phyloP scores from a whole-genome alignment of 2,888 invertebrate species.

The Mesodorylaimus sp. region DNA sequence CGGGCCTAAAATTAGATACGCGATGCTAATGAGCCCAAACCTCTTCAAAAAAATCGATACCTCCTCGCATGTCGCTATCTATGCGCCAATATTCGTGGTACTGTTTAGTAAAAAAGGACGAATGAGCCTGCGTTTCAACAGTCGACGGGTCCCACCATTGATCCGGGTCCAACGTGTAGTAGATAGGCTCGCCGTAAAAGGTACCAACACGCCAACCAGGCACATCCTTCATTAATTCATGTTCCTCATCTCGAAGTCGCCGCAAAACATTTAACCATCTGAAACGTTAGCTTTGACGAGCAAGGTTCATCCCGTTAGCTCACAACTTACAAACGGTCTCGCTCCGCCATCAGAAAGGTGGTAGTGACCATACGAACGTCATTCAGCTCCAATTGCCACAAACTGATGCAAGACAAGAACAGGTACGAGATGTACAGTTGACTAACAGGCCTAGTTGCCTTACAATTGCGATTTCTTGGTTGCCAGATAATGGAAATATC shows the following conservation, averaged over 20 bases:
- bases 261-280: conserved; percentile 54
- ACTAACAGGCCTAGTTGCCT: too few species aligned
- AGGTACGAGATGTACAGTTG: too few species aligned
- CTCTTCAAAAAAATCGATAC: too few species aligned
- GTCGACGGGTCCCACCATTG: conserved; percentile 45
- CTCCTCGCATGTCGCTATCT: too few species aligned
- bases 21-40: too few species aligned
- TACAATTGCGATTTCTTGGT: too few species aligned
- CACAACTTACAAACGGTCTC: background rate
- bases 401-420: background rate
- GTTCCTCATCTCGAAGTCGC: conserved; percentile 61
- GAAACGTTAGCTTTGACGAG: conserved; percentile 9
- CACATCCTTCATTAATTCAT: conserved; percentile 67
- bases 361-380: background rate
- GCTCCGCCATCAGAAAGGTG: background rate
- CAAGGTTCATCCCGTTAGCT: background rate
- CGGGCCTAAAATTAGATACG: too few species aligned
- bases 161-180: conserved; percentile 47
- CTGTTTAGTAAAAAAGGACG: too few species aligned
- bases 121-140: conserved; percentile 55
- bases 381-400: background rate
- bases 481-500: too few species aligned
- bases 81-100: too few species aligned
- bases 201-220: conserved; percentile 80
- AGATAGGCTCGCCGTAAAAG: conserved; percentile 63